Base-by-base conservation (phyloP, 2,113 vertebrate species). In the Poeciliopsis retropinna region DNA sequence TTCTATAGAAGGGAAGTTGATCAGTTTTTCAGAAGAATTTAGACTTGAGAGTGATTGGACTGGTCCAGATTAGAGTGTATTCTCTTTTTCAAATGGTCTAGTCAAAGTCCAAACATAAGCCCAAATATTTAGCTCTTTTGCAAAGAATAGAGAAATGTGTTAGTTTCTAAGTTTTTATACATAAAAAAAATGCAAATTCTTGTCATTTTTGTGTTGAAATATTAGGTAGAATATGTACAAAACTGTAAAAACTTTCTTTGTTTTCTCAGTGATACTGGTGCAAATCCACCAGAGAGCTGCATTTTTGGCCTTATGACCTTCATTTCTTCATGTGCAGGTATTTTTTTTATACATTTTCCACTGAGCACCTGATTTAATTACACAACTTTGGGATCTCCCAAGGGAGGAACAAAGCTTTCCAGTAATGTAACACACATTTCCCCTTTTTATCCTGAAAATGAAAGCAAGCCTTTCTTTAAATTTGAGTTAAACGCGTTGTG, bases 221-320 rank as follows among this genome's bases (percentile, higher is more conserved):
- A 25, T 57, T 57, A 57, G 10, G n/a, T 57, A 1, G n/a, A 57
- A n/a, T 30, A 17, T 30, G 29, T 15, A 4, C 15, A 30, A 29
- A 13, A 44, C 19, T 32, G 2, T 54, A 54, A n/a, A 41, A 22
- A 28, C 29, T 14, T 27, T n/a, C 29, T 22, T 3, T 25, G 1
- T 9, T 5, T 63, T 63, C 32, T 5, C 72, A 99, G 98, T 39
- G 97, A 98, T 72, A 97, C 97, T 47, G 96, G 94, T 75, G 94
- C 95, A 17, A 91, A 82, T 4, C 96, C 97, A 64, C 98, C 98
- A 0, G 98, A 99, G 84, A 99, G 97, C 29, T 96, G 96, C 51
- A 88, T 99, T 60, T 99, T 99, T 89, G 95, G 97, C 30, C 93
- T 98, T 88, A 98, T 99, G 98, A 96, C 97, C 34, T 96, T 95